Conservation (phyloP, 92 coral and sea anemone genomes). For the Hydrozoanthus gracilis region DNA sequence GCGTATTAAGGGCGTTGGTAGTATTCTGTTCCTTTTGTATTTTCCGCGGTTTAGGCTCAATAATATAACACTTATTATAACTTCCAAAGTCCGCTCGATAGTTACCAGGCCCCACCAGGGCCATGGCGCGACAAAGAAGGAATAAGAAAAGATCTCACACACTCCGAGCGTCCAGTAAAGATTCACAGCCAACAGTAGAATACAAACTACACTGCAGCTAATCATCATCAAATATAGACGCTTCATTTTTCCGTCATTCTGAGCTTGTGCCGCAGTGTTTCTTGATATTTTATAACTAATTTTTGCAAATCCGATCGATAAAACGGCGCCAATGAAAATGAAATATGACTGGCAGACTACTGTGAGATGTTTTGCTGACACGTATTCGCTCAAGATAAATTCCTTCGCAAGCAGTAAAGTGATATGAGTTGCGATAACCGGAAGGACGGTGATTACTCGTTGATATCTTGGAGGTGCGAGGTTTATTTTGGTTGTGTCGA, state of each 20-base stretch:
- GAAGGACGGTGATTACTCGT: slow-evolving; percentile 66
- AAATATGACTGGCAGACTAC: slow-evolving; percentile 83
- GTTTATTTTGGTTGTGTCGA: slow-evolving; percentile 93
- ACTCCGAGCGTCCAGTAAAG: slow-evolving; percentile 90
- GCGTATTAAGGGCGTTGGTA: not conserved
- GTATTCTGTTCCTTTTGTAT: not conserved
- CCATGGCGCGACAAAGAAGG: slow-evolving; percentile 83
- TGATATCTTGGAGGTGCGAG: slow-evolving; percentile 91
- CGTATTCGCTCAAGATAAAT: slow-evolving; percentile 67
- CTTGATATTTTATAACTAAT: slow-evolving; percentile 81
- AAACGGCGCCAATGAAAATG: slow-evolving; percentile 63
- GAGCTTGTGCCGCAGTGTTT: slow-evolving; percentile 65
- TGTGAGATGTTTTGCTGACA: slow-evolving; percentile 78
- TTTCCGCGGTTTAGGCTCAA: slow-evolving; percentile 62
- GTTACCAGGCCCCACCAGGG: slow-evolving; percentile 97
- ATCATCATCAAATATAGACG: slow-evolving; percentile 74
- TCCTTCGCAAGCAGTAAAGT: slow-evolving; percentile 77
- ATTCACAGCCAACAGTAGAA: slow-evolving; percentile 55
- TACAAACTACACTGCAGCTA: slow-evolving; percentile 66
- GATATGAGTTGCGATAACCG: slow-evolving; percentile 76
- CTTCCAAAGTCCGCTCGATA: slow-evolving; percentile 69
- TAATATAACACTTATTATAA: slow-evolving; percentile 60
- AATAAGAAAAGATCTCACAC: slow-evolving; percentile 87
- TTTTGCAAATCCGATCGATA: slow-evolving; percentile 73
- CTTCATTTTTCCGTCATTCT: slow-evolving; percentile 67